phyloP scores from a whole-genome alignment of 2,113 vertebrate species.

The Hydrolagus affinis region DNA sequence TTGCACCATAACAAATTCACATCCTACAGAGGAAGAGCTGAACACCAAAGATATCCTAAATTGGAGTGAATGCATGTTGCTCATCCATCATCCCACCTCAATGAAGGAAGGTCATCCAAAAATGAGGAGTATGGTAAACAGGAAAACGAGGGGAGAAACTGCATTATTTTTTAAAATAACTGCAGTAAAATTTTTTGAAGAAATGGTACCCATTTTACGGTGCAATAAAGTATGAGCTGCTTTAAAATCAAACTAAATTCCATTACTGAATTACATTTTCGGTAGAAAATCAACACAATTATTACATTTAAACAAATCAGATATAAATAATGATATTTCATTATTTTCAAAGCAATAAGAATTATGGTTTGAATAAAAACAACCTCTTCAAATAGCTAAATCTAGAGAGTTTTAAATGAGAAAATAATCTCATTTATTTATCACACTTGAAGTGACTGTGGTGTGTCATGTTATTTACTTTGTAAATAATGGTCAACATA shows the following conservation, averaged over 20 bases:
- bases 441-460: neutral
- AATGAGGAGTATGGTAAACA: neutral
- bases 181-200: no score
- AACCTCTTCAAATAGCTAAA: neutral
- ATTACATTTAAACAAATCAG: neutral
- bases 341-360: neutral
- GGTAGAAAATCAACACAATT: neutral
- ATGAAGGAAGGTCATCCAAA: neutral
- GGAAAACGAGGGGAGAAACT: neutral
- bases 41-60: neutral
- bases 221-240: no score
- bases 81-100: neutral
- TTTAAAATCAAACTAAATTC: no score
- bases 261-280: no score
- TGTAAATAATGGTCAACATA: no score
- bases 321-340: neutral
- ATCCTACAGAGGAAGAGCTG: neutral
- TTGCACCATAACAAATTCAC: constrained; percentile 34
- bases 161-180: neutral
- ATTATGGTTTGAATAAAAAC: neutral
- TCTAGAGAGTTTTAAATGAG: neutral
- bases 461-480: no score
- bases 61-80: neutral
- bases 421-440: neutral
- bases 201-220: no score